Evolutionary conservation across 2,888 invertebrate species (phyloP), one percentile per base, ranked within the genome.

Genomic region (Strigamia crassipes): DNA sequence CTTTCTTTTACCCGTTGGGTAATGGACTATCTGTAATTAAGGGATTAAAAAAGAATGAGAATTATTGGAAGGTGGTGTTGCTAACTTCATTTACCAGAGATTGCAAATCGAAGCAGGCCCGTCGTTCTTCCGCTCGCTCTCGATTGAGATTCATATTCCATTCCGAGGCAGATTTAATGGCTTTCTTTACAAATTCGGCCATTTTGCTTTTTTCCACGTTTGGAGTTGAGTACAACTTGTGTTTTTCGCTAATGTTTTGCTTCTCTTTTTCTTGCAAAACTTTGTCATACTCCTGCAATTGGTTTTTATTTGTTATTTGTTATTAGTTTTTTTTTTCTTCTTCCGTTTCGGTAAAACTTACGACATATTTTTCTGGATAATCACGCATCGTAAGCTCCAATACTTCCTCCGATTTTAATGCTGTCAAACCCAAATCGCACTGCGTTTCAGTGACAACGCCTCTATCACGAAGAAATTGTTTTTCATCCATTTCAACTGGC

Each of bases 331-430:
- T 46, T 46, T 46, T 6, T 46, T 13, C n/a, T n/a, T n/a, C n/a
- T n/a, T n/a, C n/a, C n/a, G n/a, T n/a, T n/a, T n/a, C n/a, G n/a
- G 42, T 10, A 42, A 56, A 18, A 31, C 73, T 81, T 73, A 81
- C 81, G n/a, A 34, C 81, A 87, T 96, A 98, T 86, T 97, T 97
- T 83, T 94, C 94, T 77, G 95, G 96, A 88, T 97, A 99, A 89
- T 99, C 99, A 42, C 93, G 92, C 84, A 94, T 92, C 96, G 99
- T 96, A 82, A 99, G 93, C 87, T 99, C 98, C 85, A 97, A 90
- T 79, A 99, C 95, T 88, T 98, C 98, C 79, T 95, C 94, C 83
- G 95, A 95, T 86, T 93, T 93, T 6, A 98, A 92, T 0, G 97
- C 97, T 1, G 97, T 97, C 84, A 97, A 89, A 93, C 94, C 97